Percentiles rank a stretch among this genome's conserved stretches.
Conservation (phyloP, 2,888 invertebrate genomes). For the Melikaiella ostensackeni region DNA sequence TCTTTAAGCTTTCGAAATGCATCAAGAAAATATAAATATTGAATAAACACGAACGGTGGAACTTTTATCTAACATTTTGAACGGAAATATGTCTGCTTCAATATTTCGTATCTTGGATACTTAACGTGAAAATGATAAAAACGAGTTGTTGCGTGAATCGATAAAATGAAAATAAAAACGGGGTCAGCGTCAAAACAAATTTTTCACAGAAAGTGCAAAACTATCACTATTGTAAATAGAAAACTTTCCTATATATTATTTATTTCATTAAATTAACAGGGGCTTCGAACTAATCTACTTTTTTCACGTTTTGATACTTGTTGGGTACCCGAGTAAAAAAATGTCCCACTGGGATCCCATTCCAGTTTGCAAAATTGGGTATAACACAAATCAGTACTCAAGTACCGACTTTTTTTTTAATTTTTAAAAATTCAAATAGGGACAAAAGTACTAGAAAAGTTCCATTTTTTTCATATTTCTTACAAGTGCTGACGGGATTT, state of each 20-base stretch:
- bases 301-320: no score
- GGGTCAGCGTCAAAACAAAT: neutral
- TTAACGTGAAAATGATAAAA: neutral
- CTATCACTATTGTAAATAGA: neutral
- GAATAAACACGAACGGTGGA: neutral
- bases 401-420: no score
- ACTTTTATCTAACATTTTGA: neutral
- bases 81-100: neutral
- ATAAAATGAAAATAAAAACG: neutral
- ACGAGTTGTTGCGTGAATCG: neutral
- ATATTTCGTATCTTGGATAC: conserved; percentile 4
- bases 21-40: neutral
- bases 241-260: neutral
- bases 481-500: no score
- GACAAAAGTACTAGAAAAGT: no score
- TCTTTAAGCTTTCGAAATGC: neutral
- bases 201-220: neutral
- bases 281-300: no score
- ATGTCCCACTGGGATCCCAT: no score
- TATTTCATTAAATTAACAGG: neutral
- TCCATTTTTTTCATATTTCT: no score
- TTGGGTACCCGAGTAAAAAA: no score
- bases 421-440: no score
- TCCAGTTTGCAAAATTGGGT: no score
- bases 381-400: no score